These are phyloP conservation scores for Gobiocypris rarus DNA, from an alignment of 2,113 vertebrate genomes.

Conservation along the genomic window DNA sequence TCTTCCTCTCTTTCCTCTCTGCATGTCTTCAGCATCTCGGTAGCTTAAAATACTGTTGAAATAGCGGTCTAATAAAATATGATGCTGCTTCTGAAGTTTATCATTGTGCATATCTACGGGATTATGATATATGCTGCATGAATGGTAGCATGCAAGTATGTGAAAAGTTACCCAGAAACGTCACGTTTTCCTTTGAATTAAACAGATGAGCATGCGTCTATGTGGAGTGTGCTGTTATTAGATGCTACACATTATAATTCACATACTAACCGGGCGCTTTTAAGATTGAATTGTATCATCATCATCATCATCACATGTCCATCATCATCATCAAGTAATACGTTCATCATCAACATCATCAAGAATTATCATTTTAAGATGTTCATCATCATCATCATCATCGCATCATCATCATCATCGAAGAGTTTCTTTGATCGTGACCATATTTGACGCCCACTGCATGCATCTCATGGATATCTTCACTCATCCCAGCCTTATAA, in stretches of 20 bases:
- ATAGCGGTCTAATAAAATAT: neutral
- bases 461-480: neutral
- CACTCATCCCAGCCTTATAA: neutral
- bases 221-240: neutral
- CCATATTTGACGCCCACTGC: neutral
- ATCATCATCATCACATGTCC: too few species aligned
- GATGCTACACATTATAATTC: neutral
- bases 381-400: too few species aligned
- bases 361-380: too few species aligned
- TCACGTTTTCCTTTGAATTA: neutral
- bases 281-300: too few species aligned
- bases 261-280: too few species aligned
- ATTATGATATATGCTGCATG: neutral
- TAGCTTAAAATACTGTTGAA: slow-evolving; percentile 18
- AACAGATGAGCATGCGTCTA: neutral
- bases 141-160: slow-evolving; percentile 54
- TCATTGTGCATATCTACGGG: neutral
- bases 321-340: too few species aligned
- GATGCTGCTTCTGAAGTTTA: neutral
- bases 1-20: slow-evolving; percentile 68
- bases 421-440: neutral
- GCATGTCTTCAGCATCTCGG: slow-evolving; percentile 57
- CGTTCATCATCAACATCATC: too few species aligned
- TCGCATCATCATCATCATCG: too few species aligned
- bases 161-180: neutral